Evolutionary conservation across 2,113 vertebrate genomes (phyloP).

Genomic region (Blennius ocellaris): DNA sequence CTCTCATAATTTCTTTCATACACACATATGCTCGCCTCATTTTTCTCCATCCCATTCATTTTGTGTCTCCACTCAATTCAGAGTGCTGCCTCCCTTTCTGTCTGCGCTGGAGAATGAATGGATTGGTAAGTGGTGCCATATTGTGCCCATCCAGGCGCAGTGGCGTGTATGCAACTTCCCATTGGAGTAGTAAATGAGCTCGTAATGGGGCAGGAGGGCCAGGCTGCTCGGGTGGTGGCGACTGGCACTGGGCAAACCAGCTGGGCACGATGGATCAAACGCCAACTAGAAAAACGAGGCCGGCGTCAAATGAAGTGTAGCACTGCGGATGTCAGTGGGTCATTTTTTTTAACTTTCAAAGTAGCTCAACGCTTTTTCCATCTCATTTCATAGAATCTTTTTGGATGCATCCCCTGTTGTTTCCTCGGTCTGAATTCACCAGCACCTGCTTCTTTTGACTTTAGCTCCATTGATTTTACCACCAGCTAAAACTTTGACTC

Average conservation of each 20-base stretch:
- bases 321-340: constrained; percentile 18
- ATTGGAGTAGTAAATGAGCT: constrained; percentile 77
- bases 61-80: constrained; percentile 48
- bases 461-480: constrained; percentile 36
- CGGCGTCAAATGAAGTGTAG: neutral
- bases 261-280: constrained; percentile 73
- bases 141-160: constrained; percentile 79
- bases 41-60: constrained; percentile 55
- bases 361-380: constrained; percentile 9
- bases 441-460: constrained; percentile 30
- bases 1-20: constrained; percentile 17
- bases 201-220: constrained; percentile 77
- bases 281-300: constrained; percentile 56
- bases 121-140: constrained; percentile 79
- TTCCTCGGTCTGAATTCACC: constrained; percentile 27
- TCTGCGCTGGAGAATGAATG: constrained; percentile 67
- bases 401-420: constrained; percentile 17
- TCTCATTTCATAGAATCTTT: constrained; percentile 15
- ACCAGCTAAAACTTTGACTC: constrained; percentile 14
- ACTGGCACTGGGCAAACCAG: constrained; percentile 66
- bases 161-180: constrained; percentile 68
- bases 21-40: constrained; percentile 22
- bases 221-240: constrained; percentile 51
- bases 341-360: constrained; percentile 41
- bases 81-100: constrained; percentile 37